phyloP scores from a whole-genome alignment of 2,888 invertebrate species.

The Urechis unicinctus region DNA sequence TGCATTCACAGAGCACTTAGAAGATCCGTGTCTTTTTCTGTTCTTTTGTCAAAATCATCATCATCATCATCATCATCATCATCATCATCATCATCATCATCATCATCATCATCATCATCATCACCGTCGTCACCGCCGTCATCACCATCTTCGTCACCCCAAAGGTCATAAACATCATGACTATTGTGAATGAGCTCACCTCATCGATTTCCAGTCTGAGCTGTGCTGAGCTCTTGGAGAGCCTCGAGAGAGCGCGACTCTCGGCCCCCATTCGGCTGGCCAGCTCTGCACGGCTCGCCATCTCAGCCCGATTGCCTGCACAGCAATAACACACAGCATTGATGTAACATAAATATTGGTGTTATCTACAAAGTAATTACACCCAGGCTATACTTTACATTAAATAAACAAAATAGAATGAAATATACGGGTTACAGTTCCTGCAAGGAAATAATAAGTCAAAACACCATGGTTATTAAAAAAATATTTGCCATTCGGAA shows the following conservation, averaged over 20 bases:
- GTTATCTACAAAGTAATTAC: too few relatives aligned
- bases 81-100: slow-evolving; percentile 12
- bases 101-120: slow-evolving; percentile 12
- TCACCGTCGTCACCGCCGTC: slow-evolving; percentile 8
- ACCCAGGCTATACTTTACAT: too few relatives aligned
- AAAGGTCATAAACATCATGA: too few relatives aligned
- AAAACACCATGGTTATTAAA: too few relatives aligned
- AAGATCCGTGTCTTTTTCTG: background rate
- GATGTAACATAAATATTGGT: too few relatives aligned
- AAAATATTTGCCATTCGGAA: too few relatives aligned
- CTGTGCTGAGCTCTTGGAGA: slow-evolving; percentile 38
- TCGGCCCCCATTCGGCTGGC: slow-evolving; percentile 16
- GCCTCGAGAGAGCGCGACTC: slow-evolving; percentile 25
- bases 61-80: slow-evolving; percentile 14
- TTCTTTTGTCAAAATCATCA: slow-evolving; percentile 9
- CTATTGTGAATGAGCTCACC: slow-evolving; percentile 28
- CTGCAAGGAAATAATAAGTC: too few relatives aligned
- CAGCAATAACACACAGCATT: too few relatives aligned
- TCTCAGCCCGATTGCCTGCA: slow-evolving; percentile 35
- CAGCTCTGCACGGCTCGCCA: slow-evolving; percentile 21
- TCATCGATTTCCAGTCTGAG: slow-evolving; percentile 44
- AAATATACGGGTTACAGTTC: too few relatives aligned
- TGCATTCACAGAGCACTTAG: too few relatives aligned
- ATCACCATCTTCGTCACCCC: background rate
- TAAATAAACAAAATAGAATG: too few relatives aligned